Evolutionary conservation across 2,113 vertebrate species (phyloP).

Genomic region (Ceyx cyanopectus): DNA sequence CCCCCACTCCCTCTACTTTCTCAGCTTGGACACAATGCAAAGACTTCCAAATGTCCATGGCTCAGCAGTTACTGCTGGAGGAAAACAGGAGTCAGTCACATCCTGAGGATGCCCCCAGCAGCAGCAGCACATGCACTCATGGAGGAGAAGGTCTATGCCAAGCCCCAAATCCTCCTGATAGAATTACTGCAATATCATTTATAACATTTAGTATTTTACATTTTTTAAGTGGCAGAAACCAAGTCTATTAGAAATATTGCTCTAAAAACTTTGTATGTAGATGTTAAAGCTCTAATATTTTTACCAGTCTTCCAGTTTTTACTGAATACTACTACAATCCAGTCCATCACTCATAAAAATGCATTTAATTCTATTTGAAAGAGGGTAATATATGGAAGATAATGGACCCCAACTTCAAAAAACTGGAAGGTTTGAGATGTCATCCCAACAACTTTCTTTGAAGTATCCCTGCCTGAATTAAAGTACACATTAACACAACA

Average conservation of each 20-base stretch:
- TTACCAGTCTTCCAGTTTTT: background rate
- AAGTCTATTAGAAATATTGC: background rate
- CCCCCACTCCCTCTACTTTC: background rate
- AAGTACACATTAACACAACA: background rate
- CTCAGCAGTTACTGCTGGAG: background rate
- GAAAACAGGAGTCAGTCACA: background rate
- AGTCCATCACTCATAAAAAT: background rate
- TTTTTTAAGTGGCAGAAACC: background rate
- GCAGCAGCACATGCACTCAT: background rate
- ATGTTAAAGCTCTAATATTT: background rate
- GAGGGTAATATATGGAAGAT: background rate
- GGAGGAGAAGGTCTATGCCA: background rate
- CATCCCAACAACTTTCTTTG: background rate
- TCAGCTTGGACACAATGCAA: background rate
- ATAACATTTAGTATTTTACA: background rate
- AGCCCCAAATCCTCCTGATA: background rate
- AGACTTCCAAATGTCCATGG: background rate
- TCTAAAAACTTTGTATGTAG: background rate
- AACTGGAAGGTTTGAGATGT: background rate
- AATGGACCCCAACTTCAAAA: background rate
- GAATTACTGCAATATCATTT: background rate
- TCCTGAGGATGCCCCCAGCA: background rate
- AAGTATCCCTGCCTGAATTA: background rate
- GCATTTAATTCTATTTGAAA: background rate
- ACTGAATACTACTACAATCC: background rate